Conservation (phyloP, 1,140 invertebrate genomes). For the Tenebrio molitor region DNA sequence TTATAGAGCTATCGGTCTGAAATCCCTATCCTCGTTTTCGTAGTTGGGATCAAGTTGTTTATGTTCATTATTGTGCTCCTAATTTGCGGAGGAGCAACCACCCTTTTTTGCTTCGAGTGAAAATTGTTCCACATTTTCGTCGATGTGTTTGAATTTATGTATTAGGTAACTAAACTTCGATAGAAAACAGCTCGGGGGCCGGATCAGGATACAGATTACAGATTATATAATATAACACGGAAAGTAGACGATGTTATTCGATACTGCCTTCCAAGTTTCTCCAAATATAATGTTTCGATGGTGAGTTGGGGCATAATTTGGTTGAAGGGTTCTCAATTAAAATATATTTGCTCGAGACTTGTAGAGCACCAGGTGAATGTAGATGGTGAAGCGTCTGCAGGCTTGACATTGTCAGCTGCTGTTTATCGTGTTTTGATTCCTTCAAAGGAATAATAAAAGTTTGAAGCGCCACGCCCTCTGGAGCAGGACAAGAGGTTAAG, state of each 20-base stretch:
- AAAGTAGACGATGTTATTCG: constrained; percentile 28
- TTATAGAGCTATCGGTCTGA: too few species aligned
- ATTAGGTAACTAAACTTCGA: neutral
- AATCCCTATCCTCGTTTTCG: too few species aligned
- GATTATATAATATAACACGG: constrained; percentile 26
- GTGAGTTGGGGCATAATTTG: constrained; percentile 9
- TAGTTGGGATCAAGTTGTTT: too few species aligned
- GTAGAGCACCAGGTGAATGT: too few species aligned
- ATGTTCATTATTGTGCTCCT: too few species aligned
- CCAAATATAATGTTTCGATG: neutral
- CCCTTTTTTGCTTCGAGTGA: too few species aligned
- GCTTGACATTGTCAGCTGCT: neutral
- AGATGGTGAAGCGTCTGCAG: too few species aligned
- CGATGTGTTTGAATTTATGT: constrained; percentile 15
- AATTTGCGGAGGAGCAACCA: too few species aligned
- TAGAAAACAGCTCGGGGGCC: constrained; percentile 25
- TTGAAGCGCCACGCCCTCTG: neutral
- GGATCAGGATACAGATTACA: constrained; percentile 31
- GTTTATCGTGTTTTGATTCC: neutral
- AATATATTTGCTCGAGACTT: neutral
- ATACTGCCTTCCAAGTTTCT: constrained; percentile 9
- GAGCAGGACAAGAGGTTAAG: constrained; percentile 5
- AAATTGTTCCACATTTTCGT: neutral
- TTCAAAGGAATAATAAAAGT: neutral
- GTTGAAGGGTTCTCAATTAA: constrained; percentile 4